Base-by-base conservation (phyloP, 2,888 invertebrate genomes). In the Cosmia trapezina region DNA sequence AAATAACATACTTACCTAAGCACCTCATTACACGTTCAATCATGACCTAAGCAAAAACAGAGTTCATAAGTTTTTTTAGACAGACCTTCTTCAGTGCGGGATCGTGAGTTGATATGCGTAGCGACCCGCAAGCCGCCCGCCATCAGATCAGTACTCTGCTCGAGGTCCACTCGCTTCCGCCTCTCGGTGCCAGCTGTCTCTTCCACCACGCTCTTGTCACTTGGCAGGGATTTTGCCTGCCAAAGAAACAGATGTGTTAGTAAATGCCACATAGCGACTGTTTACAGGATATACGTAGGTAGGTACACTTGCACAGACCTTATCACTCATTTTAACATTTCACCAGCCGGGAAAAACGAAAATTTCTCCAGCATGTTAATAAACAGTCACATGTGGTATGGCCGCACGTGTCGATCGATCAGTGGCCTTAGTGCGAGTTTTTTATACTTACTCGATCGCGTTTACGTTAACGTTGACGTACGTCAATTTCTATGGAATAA, bases 91-190 rank as follows among this genome's bases (percentile, higher is more conserved):
- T 98, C 98, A 62, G 98, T 98, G 92, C 98, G 98, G 53, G 98
- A 98, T 87, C 97, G 97, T 93, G 98, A 98, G 89, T 98, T 97
- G 97, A 98, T 97, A 91, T 98, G 98, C 93, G 98, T 97, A 83
- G 97, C 98, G 88, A 98, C 96, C 89, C 98, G 97, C 90, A 98
- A 97, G 84, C 98, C 98, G 91, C 98, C 97, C 88, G 98, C 98
- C 92, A 98, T 96, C 92, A 98, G 98, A 93, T 98, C 98, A 65
- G 98, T 98, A 91, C 98, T 97, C 89, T 98, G 98, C 93, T 98
- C 98, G 91, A 98, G 97, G 91, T 98, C 98, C 92, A 98, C 98
- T 72, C 98, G 97, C 88, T 97, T 97, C 90, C 98, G 97, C 70
- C 97, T 96, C 91, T 97, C 98, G 78, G 95, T 97, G 66, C 97